These are phyloP conservation scores for Leptinotarsa peninsularis DNA, from an alignment of 2,888 invertebrate species.

Conservation along the genomic window DNA sequence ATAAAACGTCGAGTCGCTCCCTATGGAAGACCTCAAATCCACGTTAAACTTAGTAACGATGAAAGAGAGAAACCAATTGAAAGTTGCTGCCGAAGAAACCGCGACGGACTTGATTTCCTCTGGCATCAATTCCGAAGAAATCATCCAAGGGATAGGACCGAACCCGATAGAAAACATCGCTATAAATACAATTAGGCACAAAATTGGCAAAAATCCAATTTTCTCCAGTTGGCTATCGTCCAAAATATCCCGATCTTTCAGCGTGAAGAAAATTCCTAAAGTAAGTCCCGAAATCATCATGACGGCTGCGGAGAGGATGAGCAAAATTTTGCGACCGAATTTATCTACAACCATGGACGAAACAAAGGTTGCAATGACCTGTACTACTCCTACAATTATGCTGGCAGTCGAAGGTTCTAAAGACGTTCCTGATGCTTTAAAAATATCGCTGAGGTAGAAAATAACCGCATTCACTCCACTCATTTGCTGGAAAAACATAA, in stretches of 20 bases:
- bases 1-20: conserved; percentile 78
- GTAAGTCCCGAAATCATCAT: conserved; percentile 79
- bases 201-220: conserved; percentile 80
- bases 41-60: conserved; percentile 80
- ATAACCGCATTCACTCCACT: conserved; percentile 87
- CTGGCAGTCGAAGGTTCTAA: conserved; percentile 73
- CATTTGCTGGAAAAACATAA: conserved; percentile 91
- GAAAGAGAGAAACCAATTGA: conserved; percentile 86
- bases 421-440: conserved; percentile 72
- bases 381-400: conserved; percentile 84
- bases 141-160: conserved; percentile 90
- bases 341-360: conserved; percentile 84
- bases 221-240: conserved; percentile 65
- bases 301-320: conserved; percentile 76
- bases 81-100: conserved; percentile 80
- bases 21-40: conserved; percentile 70
- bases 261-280: conserved; percentile 77
- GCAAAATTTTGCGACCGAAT: conserved; percentile 81
- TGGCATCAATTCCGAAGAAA: conserved; percentile 84
- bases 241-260: conserved; percentile 60
- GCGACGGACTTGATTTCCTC: conserved; percentile 82
- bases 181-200: conserved; percentile 80
- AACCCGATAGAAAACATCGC: conserved; percentile 84
- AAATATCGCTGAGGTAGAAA: conserved; percentile 82
- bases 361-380: conserved; percentile 80